phyloP scores from a whole-genome alignment of 2,113 vertebrate genomes.

The Siniperca knerii region DNA sequence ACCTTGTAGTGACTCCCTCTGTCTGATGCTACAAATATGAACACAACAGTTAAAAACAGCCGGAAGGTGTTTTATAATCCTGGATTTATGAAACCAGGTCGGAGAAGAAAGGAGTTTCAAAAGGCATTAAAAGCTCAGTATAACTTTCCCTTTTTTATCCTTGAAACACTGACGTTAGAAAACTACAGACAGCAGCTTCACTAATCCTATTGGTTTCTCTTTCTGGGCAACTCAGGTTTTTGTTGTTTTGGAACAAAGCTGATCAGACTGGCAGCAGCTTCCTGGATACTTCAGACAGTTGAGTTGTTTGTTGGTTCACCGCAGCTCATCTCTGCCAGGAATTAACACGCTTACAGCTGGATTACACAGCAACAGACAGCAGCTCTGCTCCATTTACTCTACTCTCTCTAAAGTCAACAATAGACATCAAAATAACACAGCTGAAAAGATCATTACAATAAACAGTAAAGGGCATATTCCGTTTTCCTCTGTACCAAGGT shows the following conservation, averaged over 20 bases:
- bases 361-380: conserved; percentile 12
- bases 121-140: conserved; percentile 30
- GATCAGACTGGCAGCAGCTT: conserved; percentile 20
- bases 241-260: conserved; percentile 43
- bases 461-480: neutral
- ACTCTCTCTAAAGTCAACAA: conserved; percentile 5
- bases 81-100: conserved; percentile 22
- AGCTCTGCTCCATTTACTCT: neutral
- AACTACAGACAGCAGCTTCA: conserved; percentile 13
- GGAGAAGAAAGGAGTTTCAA: conserved; percentile 2
- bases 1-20: neutral
- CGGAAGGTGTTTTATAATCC: conserved; percentile 42
- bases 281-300: conserved; percentile 24
- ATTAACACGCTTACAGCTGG: conserved; percentile 16
- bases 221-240: conserved; percentile 21
- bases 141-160: conserved; percentile 24
- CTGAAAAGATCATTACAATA: neutral
- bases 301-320: conserved; percentile 12
- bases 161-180: conserved; percentile 28
- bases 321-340: conserved; percentile 7
- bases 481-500: neutral
- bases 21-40: conserved; percentile 18
- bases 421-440: neutral
- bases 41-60: conserved; percentile 16
- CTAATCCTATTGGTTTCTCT: conserved; percentile 33